These are phyloP conservation scores for Montipora foliosa DNA, from an alignment of 64 coral and sea anemone species.

Conservation along the genomic window DNA sequence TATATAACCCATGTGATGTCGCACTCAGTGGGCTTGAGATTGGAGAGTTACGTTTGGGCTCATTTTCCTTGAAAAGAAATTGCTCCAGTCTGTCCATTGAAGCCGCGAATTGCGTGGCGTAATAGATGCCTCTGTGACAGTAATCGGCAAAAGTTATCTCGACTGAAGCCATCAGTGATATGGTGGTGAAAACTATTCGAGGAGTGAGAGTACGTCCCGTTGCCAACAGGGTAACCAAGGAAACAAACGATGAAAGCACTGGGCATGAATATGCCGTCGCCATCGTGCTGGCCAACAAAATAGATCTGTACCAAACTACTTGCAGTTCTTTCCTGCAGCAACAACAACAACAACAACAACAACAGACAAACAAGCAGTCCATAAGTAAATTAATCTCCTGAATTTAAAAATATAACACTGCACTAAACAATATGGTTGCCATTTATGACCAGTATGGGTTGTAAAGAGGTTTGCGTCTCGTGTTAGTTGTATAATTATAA, in stretches of 20 bases:
- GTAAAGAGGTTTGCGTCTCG: no score
- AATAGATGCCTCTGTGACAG: not conserved
- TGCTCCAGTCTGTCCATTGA: not conserved
- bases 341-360: no score
- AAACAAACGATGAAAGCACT: not conserved
- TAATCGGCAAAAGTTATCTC: not conserved
- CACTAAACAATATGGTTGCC: no score
- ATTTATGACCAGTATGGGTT: no score
- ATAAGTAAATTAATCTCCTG: no score
- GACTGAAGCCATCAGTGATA: not conserved
- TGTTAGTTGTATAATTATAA: no score
- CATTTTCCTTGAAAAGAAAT: not conserved
- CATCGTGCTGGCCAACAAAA: not conserved
- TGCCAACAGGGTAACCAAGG: not conserved
- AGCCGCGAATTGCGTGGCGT: not conserved
- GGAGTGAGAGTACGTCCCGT: not conserved
- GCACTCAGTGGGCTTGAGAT: not conserved
- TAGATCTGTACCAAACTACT: not conserved
- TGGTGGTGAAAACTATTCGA: not conserved
- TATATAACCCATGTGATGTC: not conserved
- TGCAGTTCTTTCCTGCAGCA: not conserved
- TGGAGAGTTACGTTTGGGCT: not conserved
- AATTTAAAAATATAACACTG: no score
- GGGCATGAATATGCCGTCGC: no score
- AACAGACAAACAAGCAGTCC: no score